Conservation (phyloP, 2,888 invertebrate species). For the Drosophila setosimentum region DNA sequence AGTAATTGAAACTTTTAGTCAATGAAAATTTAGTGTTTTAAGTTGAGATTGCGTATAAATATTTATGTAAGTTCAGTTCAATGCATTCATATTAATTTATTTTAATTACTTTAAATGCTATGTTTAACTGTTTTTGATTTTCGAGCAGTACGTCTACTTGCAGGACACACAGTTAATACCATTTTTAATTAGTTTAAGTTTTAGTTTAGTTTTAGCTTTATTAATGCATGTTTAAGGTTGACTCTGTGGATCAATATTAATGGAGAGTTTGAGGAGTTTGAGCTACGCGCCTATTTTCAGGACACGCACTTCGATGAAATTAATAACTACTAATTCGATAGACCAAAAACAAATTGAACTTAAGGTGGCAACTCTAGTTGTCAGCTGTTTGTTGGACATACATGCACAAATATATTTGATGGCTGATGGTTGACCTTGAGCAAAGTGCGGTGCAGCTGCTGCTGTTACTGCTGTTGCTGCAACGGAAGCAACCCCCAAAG, state of each 20-base stretch:
- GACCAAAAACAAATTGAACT: not conserved
- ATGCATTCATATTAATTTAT: too few species aligned
- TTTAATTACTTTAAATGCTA: too few species aligned
- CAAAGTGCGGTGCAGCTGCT: conserved; percentile 26
- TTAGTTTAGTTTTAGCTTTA: not conserved
- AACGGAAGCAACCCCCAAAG: conserved; percentile 64
- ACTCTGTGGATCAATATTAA: not conserved
- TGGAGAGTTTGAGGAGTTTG: not conserved
- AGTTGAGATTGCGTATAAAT: not conserved
- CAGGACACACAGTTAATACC: not conserved
- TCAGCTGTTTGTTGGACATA: conserved; percentile 49
- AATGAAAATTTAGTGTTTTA: not conserved
- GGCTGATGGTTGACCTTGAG: conserved; percentile 43
- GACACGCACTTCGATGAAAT: not conserved
- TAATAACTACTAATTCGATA: conserved; percentile 1
- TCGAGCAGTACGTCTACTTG: not conserved
- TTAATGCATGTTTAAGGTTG: not conserved
- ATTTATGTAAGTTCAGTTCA: too few species aligned
- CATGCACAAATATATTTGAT: conserved; percentile 13
- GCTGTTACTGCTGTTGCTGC: conserved; percentile 19
- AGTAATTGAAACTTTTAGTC: not conserved
- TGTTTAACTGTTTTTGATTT: too few species aligned
- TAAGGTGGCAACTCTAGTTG: conserved; percentile 51
- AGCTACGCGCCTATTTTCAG: not conserved
- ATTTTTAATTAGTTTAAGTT: not conserved